Evolutionary conservation across 1,140 invertebrate species (phyloP).

Genomic region (Sminthurides bifidus): DNA sequence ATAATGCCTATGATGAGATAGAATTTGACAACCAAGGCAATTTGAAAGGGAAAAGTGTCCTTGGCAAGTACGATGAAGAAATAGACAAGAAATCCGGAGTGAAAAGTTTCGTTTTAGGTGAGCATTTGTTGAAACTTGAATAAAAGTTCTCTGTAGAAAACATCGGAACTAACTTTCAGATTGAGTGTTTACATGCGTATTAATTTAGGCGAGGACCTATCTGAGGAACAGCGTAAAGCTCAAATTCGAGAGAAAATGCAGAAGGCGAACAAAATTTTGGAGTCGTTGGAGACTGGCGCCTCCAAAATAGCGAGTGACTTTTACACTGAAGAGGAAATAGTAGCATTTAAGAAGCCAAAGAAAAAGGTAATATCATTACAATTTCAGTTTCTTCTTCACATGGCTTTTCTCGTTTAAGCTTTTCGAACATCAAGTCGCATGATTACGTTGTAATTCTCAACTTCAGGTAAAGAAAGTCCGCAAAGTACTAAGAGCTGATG

Average conservation of each 20-base stretch:
- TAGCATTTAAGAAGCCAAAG: slow-evolving; percentile 86
- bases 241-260: slow-evolving; percentile 40
- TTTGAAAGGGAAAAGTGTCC: slow-evolving; percentile 52
- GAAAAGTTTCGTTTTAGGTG: slow-evolving; percentile 68
- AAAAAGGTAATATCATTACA: slow-evolving; percentile 55
- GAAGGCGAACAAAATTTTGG: slow-evolving; percentile 50
- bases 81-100: slow-evolving; percentile 61
- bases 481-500: slow-evolving; percentile 46
- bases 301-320: slow-evolving; percentile 75
- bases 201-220: slow-evolving; percentile 30
- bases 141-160: not conserved
- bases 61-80: slow-evolving; percentile 94
- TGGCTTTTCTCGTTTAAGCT: not conserved
- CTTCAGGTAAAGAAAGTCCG: slow-evolving; percentile 37
- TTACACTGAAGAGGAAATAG: slow-evolving; percentile 67
- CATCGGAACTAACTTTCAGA: not conserved
- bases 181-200: slow-evolving; percentile 34
- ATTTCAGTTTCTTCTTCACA: not conserved
- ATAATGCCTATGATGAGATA: slow-evolving; percentile 75
- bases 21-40: slow-evolving; percentile 71
- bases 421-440: not conserved
- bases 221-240: slow-evolving; percentile 33
- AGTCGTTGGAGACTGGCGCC: slow-evolving; percentile 54
- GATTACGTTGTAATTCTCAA: not conserved
- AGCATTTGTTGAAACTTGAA: slow-evolving; percentile 37